phyloP scores from a whole-genome alignment of 2,888 invertebrate species.

The Bedellia somnulentella region DNA sequence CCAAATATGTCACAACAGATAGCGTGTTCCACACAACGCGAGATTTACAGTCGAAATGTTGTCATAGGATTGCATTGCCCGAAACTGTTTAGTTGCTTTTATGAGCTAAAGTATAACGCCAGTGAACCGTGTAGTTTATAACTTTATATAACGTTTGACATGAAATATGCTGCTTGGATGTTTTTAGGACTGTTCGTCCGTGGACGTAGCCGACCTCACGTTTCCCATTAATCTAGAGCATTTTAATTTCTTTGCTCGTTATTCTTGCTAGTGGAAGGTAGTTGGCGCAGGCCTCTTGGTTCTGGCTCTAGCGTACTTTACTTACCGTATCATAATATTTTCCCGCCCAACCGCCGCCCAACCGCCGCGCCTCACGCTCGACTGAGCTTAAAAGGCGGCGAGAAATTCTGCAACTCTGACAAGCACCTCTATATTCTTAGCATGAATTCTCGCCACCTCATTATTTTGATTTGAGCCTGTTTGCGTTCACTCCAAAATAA shows the following conservation, averaged over 20 bases:
- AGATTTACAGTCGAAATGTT: slow-evolving; percentile 38
- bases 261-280: slow-evolving; percentile 7
- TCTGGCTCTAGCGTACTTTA: background rate
- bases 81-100: slow-evolving; percentile 2
- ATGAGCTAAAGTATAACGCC: slow-evolving; percentile 2
- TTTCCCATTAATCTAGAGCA: slow-evolving; percentile 6
- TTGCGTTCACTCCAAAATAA: slow-evolving; percentile 30
- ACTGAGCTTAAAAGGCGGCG: slow-evolving; percentile 21
- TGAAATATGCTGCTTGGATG: too few relatives aligned
- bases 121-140: background rate
- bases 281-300: slow-evolving; percentile 5
- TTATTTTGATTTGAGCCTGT: slow-evolving; percentile 34
- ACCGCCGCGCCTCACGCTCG: slow-evolving; percentile 17
- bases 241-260: slow-evolving; percentile 15
- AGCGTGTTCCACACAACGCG: slow-evolving; percentile 15
- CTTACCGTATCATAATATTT: slow-evolving; percentile 27
- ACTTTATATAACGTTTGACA: background rate
- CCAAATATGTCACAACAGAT: slow-evolving; percentile 53
- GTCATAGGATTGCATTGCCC: slow-evolving; percentile 16
- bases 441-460: slow-evolving; percentile 30
- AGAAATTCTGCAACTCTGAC: slow-evolving; percentile 5
- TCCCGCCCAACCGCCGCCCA: slow-evolving; percentile 10
- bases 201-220: slow-evolving; percentile 1
- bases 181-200: slow-evolving; percentile 1
- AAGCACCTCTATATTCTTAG: slow-evolving; percentile 1